Percentiles rank a stretch among this genome's conserved stretches.
Conservation (phyloP, 2,113 vertebrate species). For the Coryphaenoides rupestris region DNA sequence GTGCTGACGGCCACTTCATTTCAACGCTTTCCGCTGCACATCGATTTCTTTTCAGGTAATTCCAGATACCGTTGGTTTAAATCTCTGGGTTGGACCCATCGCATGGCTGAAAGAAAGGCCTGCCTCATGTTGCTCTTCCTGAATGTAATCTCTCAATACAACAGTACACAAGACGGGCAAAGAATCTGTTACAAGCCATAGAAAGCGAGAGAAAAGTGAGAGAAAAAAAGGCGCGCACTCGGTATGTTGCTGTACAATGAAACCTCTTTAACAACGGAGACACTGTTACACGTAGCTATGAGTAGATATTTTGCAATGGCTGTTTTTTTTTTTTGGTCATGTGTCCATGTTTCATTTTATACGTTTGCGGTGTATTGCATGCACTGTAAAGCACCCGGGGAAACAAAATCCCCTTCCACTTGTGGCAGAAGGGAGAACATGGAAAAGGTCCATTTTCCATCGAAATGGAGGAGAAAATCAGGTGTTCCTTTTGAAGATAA, state of each 20-base stretch:
- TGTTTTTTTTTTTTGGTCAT: constrained; percentile 32
- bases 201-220: constrained; percentile 32
- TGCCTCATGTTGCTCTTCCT: too few relatives aligned
- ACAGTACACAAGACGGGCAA: constrained; percentile 47
- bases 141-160: constrained; percentile 1
- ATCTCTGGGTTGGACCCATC: not conserved
- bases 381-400: constrained; percentile 20
- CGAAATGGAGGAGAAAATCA: too few relatives aligned
- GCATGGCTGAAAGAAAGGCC: too few relatives aligned
- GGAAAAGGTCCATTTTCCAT: constrained; percentile 11
- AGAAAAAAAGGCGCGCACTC: constrained; percentile 33
- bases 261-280: constrained; percentile 45
- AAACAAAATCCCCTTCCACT: too few relatives aligned
- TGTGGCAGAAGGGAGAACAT: constrained; percentile 13
- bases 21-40: constrained; percentile 42
- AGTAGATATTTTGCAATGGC: constrained; percentile 27
- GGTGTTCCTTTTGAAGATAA: too few relatives aligned
- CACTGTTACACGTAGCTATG: constrained; percentile 43
- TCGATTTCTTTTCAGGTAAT: constrained; percentile 34
- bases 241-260: constrained; percentile 62
- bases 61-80: constrained; percentile 25
- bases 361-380: constrained; percentile 26
- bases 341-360: constrained; percentile 18
- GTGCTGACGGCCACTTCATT: constrained; percentile 29
- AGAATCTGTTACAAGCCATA: constrained; percentile 43